Evolutionary conservation across 2,888 invertebrate species (phyloP).

Genomic region (Xestobium rufovillosum): DNA sequence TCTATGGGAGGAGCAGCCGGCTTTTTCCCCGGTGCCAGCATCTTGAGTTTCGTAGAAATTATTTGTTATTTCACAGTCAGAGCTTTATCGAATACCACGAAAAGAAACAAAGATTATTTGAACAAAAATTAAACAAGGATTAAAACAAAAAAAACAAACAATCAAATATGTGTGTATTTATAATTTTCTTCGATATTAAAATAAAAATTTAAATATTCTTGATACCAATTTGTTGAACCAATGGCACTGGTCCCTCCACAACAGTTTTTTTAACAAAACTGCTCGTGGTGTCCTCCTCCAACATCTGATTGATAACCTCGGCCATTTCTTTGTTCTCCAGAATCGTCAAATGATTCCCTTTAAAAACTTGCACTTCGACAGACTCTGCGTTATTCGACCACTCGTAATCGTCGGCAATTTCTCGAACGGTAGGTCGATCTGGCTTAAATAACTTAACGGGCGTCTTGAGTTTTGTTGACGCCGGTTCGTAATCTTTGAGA

Average conservation of each 20-base stretch:
- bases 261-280: too few relatives aligned
- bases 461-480: conserved; percentile 25
- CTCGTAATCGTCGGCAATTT: conserved; percentile 55
- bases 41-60: conserved; percentile 52
- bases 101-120: too few relatives aligned
- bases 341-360: conserved; percentile 66
- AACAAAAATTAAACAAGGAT: too few relatives aligned
- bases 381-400: conserved; percentile 52
- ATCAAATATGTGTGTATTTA: too few relatives aligned
- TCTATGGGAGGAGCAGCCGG: conserved; percentile 54
- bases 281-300: too few relatives aligned
- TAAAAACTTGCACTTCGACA: conserved; percentile 55
- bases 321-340: conserved; percentile 57
- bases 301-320: conserved; percentile 56
- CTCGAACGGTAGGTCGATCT: conserved; percentile 15
- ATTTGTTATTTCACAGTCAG: conserved; percentile 45
- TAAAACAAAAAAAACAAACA: too few relatives aligned
- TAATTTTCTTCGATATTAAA: too few relatives aligned
- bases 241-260: too few relatives aligned
- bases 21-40: conserved; percentile 53
- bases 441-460: conserved; percentile 26
- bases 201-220: too few relatives aligned
- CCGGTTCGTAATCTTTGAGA: conserved; percentile 21
- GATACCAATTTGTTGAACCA: too few relatives aligned
- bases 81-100: too few relatives aligned